These are phyloP conservation scores for Centropus bengalensis DNA, from an alignment of 2,113 vertebrate genomes.

Conservation along the genomic window DNA sequence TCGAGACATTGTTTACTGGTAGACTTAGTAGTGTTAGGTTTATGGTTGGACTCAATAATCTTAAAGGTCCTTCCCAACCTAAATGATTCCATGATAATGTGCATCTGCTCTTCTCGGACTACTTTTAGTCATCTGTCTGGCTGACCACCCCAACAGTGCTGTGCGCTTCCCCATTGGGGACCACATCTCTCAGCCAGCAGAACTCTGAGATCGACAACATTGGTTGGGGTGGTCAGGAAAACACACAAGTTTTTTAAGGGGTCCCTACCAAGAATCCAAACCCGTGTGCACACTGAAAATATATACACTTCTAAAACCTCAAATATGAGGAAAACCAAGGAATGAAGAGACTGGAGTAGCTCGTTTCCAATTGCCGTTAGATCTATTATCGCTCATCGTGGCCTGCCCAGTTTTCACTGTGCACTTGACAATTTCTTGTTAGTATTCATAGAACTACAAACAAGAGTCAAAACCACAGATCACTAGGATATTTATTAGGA, in stretches of 20 bases:
- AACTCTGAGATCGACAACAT: neutral
- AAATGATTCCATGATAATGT: no score
- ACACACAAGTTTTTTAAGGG: neutral
- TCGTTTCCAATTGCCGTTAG: neutral
- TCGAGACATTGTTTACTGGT: no score
- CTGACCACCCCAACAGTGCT: neutral
- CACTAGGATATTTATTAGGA: slow-evolving; percentile 50
- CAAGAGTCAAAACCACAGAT: slow-evolving; percentile 45
- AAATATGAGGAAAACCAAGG: neutral
- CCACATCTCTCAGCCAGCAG: neutral
- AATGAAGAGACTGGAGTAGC: neutral
- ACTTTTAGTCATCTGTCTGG: neutral
- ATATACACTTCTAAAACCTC: neutral
- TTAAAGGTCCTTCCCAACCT: no score
- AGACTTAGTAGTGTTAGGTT: no score
- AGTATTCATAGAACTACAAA: slow-evolving; percentile 9
- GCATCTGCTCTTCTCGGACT: neutral
- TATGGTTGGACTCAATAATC: no score
- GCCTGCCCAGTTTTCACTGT: slow-evolving; percentile 43
- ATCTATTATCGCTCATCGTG: slow-evolving; percentile 25
- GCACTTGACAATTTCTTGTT: slow-evolving; percentile 45
- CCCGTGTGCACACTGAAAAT: neutral
- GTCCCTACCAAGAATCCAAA: neutral
- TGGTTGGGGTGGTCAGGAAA: neutral
- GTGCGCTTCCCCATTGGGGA: neutral